Base-by-base conservation (phyloP, 2,113 vertebrate species). In the Ceyx cyanopectus region DNA sequence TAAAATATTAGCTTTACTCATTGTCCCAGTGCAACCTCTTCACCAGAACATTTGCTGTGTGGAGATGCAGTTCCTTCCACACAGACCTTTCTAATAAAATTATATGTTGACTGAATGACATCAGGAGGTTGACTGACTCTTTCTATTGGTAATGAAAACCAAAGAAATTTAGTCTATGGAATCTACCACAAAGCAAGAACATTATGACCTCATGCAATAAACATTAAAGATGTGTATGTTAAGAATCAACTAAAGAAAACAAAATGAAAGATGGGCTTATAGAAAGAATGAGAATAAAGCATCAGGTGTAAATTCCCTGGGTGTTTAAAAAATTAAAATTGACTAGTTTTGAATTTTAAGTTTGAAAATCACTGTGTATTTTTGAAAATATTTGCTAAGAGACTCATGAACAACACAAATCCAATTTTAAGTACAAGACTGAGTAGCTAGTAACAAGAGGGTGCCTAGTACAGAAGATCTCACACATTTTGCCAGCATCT, bases 1-100 rank as follows among this genome's bases (percentile, higher is more conserved):
- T 95, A 96, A 93, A 96, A 92, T 66, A 95, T 79, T 96, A 94
- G 61, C 89, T 96, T 96, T 90, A 94, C 77, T 93, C 95, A 89
- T 90, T 93, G 92, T 93, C 91, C 85, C 41, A 51, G 53, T 85
- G 62, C 79, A 97, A 95, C 75, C 68, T 91, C 89, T 95, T 90
- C 92, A 92, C 85, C 29, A 82, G 85, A 94, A 81, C 9, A 84
- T 87, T 91, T 94, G 94, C 72, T 90, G 62, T 62, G 66, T 13
- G 5, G 61, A 87, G 43, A 93, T 61, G 62, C 23, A 79, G 56
- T 12, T 93, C 30, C 67, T 90, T 84, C 75, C 69, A 92, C 69
- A 83, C 54, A 93, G 78, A 40, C 32, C 32, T 78, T 93, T 87
- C 66, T 92, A 93, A 92, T 80, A 93, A 87, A 94, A 79, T 81